These are phyloP conservation scores for Cetoscarus ocellatus DNA, from an alignment of 2,797 vertebrate species.

Conservation along the genomic window DNA sequence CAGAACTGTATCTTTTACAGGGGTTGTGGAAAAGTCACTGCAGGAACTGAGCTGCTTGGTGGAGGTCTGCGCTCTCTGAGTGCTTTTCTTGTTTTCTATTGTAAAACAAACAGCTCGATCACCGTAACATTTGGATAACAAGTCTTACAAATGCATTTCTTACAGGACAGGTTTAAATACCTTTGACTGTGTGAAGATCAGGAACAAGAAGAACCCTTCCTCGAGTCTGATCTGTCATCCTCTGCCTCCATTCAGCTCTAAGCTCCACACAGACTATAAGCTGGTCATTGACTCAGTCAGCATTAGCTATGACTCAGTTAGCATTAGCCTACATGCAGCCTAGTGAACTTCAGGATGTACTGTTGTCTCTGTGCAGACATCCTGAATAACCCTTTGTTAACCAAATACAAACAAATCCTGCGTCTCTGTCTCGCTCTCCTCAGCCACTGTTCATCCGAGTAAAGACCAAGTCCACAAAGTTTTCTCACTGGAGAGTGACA, in stretches of 20 bases:
- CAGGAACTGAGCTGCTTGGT: no score
- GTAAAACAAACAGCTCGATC: no score
- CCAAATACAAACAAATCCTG: neutral
- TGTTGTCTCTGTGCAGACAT: neutral
- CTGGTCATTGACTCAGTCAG: neutral
- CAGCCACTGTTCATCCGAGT: neutral
- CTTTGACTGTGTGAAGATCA: no score
- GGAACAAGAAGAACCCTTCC: no score
- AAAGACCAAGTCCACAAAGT: neutral
- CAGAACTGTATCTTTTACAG: no score
- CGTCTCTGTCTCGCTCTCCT: neutral
- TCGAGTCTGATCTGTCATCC: neutral
- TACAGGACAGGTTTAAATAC: no score
- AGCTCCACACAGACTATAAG: neutral
- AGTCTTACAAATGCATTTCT: no score
- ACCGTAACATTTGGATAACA: no score
- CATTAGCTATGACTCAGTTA: neutral
- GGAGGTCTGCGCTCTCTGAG: no score
- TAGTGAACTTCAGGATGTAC: neutral
- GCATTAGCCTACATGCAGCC: neutral
- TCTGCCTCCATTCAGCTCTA: neutral
- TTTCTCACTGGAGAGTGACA: neutral
- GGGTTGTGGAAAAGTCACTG: no score
- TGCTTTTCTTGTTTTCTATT: no score
- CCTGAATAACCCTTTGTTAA: neutral